Base-by-base conservation (phyloP, 2,113 vertebrate species). In the Notechis scutatus region DNA sequence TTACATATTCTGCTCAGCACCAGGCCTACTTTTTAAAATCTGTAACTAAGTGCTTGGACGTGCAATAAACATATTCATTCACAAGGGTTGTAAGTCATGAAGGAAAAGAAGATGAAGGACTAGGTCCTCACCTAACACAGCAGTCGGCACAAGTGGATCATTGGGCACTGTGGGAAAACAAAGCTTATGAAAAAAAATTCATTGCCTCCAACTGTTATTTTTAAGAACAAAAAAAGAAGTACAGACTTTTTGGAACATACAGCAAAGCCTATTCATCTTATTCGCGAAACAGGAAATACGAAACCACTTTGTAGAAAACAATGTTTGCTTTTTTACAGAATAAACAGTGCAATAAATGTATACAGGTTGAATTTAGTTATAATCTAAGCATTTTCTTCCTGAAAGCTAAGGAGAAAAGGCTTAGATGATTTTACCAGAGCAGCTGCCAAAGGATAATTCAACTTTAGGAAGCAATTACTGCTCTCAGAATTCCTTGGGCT, bases 71-170 rank as follows among this genome's bases (percentile, higher is more conserved):
- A 74, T 91, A 87, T 88, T 50, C 90, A 59, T 91, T 89, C 93
- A 96, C 89, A 95, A 57, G 69, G 94, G 55, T 69, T 94, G 89
- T 91, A 94, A 97, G 90, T 94, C 96, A 98, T 97, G 96, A 97
- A 96, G 95, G 93, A 97, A 94, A 90, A 93, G 90, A 93, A 94
- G 95, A 96, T 92, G 97, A 97, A 97, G 97, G 96, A 96, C 96
- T 97, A 95, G 92, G 96, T 97, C 98, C 99, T 99, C 99, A 99
- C 99, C 99, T 99, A 99, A 98, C 98, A 99, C 99, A 96, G 99
- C 99, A 69, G 99, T 99, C 94, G 99, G 99, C 97, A 99, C 99
- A 98, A 99, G 99, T 91, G 99, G 99, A 95, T 99, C 99, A 98
- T 98, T 99, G 98, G 99, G 99, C 98, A 98, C 99, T 99, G 99